These are phyloP conservation scores for Alces alces DNA, from an alignment of 2,113 vertebrate genomes.

Conservation along the genomic window DNA sequence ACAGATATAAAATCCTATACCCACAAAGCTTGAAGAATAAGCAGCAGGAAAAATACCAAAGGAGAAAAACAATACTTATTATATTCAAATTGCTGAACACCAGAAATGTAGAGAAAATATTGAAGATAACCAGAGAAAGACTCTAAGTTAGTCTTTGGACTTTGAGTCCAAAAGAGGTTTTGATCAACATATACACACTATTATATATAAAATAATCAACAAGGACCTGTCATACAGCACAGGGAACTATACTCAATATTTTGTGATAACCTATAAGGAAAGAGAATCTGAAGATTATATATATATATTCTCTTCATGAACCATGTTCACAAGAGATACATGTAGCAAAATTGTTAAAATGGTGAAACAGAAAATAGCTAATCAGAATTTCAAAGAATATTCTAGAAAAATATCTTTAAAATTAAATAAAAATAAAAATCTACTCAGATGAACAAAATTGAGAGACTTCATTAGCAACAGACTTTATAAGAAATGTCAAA, in stretches of 20 bases:
- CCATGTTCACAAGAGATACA: not conserved
- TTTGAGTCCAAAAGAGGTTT: not conserved
- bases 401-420: not conserved
- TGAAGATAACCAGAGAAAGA: not conserved
- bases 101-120: not conserved
- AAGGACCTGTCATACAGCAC: not conserved
- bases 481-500: not conserved
- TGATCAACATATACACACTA: not conserved
- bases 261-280: not conserved
- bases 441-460: not conserved
- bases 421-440: not conserved
- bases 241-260: not conserved
- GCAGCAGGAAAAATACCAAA: not conserved
- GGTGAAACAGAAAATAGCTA: not conserved
- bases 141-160: not conserved
- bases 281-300: not conserved
- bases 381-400: not conserved
- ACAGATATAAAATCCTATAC: not conserved
- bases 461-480: not conserved
- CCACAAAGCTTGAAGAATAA: not conserved
- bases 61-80: not conserved
- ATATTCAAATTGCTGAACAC: not conserved
- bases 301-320: not conserved
- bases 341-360: not conserved
- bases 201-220: not conserved